Base-by-base conservation (phyloP, 2,888 invertebrate genomes). In the Netelia inedita region DNA sequence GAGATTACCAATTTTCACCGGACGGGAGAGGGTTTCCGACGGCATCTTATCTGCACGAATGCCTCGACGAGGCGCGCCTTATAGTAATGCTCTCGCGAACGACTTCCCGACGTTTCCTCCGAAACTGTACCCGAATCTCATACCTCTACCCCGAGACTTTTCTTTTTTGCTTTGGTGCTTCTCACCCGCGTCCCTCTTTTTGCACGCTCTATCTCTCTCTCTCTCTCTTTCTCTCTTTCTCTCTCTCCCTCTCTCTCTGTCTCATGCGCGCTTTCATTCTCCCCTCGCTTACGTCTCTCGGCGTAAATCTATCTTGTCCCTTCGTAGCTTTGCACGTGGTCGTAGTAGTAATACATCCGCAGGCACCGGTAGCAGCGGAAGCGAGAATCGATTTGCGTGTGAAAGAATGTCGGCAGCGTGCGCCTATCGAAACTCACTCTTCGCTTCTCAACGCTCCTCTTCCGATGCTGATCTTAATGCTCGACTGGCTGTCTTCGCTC, bases 371-470 rank as follows among this genome's bases (percentile, higher is more conserved):
- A 68, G 19, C 63, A 41, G 50, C 35, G 72, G n/a, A 41, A 59
- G 65, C 14, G 72, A 59, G 76, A 81, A 84, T 82, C 83, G 87
- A 90, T 89, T 89, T 88, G 88, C 89, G 87, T 88, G 85, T 80
- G 87, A 88, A 89, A 88, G 88, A 90, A 90, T 88, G 81, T 85
- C 79, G 87, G 66, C 88, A 83, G 86, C 80, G 76, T 81, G 59
- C 73, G 28, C 76, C 79, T 82, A 84, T 80, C 83, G 80, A 78
- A 82, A 75, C 57, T 82, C 84, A 23, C 68, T 73, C 65, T 74
- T 73, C 43, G 79, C 61, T 75, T 78, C 61, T 76, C 43, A 43
- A 59, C 81, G 72, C 80, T 59, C 68, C 23, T 79, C 68, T 84
- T 80, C 61, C 73, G 73, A 72, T 82, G 43, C 78, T 9, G 68